Evolutionary conservation across 2,797 vertebrate species (phyloP).

Genomic region (Telmatherina bonti): DNA sequence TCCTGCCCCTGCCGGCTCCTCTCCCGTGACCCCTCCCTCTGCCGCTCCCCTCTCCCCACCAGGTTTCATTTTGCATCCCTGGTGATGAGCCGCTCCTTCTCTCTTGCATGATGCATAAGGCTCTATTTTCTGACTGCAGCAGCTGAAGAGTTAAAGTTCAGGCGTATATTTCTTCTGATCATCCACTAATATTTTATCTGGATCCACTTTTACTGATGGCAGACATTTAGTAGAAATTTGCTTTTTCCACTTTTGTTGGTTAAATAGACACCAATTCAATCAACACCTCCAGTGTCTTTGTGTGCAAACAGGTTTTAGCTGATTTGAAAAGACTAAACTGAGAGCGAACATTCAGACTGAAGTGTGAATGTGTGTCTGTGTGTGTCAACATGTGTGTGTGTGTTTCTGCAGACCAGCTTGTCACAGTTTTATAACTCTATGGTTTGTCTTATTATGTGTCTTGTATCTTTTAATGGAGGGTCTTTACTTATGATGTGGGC

Average conservation of each 20-base stretch:
- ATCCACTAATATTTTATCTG: slow-evolving; percentile 4
- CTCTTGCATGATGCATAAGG: slow-evolving; percentile 70
- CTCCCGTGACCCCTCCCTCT: slow-evolving; percentile 53
- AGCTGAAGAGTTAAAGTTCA: slow-evolving; percentile 65
- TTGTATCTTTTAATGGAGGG: background rate
- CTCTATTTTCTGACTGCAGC: slow-evolving; percentile 53
- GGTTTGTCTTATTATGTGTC: background rate
- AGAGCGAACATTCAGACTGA: too few relatives aligned
- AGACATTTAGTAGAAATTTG: background rate
- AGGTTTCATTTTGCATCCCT: slow-evolving; percentile 68
- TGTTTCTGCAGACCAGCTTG: background rate
- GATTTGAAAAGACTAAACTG: too few relatives aligned
- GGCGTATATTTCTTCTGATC: slow-evolving; percentile 15
- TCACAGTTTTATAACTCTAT: background rate
- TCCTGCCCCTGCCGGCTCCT: slow-evolving; percentile 36
- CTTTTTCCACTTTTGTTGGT: background rate
- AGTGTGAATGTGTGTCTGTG: too few relatives aligned
- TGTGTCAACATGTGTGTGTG: too few relatives aligned
- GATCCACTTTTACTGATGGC: background rate
- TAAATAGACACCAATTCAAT: background rate
- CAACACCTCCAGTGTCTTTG: too few relatives aligned
- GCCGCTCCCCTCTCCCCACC: slow-evolving; percentile 57
- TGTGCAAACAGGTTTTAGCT: too few relatives aligned
- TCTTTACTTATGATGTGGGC: background rate
- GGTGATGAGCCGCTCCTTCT: slow-evolving; percentile 69